A percentile compares a stretch with the other conserved stretches of the same genome.
Conservation (phyloP, 2,888 invertebrate species). For the Rapana venosa region DNA sequence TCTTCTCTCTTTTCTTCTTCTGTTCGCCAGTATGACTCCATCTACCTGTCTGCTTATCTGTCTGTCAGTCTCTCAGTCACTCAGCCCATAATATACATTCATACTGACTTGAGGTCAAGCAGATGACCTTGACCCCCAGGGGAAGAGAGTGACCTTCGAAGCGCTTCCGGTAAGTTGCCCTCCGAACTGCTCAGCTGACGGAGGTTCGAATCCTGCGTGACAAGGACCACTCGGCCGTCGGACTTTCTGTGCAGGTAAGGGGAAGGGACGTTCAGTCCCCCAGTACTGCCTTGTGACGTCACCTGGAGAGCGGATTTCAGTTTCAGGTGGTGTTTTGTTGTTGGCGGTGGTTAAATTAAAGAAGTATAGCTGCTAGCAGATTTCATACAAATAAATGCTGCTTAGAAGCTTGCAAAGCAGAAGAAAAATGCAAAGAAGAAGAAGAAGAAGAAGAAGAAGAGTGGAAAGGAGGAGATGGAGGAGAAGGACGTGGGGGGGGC, state of each 20-base stretch:
- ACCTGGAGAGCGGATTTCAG: background rate
- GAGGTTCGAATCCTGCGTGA: conserved; percentile 38
- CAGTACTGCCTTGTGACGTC: conserved; percentile 5
- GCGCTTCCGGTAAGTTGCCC: conserved; percentile 35
- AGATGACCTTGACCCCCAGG: conserved; percentile 7
- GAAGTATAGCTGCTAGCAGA: no score
- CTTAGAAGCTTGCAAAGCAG: no score
- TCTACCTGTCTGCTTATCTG: background rate
- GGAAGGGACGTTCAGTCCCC: conserved; percentile 26
- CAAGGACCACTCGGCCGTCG: conserved; percentile 34
- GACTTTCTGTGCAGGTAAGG: conserved; percentile 33
- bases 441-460: background rate
- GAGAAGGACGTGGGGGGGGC: no score
- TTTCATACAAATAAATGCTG: no score
- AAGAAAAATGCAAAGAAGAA: no score
- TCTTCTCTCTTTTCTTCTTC: no score
- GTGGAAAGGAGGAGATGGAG: background rate
- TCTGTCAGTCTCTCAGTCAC: background rate
- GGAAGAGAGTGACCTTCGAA: background rate
- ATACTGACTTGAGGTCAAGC: conserved; percentile 33
- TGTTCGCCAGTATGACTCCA: no score
- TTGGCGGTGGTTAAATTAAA: no score
- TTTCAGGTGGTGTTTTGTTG: no score
- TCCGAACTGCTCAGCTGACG: conserved; percentile 33
- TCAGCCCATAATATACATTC: background rate